A percentile compares a stretch with the other conserved stretches of the same genome.
These are phyloP conservation scores for Sorex maritimensis DNA, from an alignment of 2,797 vertebrate genomes.

Conservation along the genomic window DNA sequence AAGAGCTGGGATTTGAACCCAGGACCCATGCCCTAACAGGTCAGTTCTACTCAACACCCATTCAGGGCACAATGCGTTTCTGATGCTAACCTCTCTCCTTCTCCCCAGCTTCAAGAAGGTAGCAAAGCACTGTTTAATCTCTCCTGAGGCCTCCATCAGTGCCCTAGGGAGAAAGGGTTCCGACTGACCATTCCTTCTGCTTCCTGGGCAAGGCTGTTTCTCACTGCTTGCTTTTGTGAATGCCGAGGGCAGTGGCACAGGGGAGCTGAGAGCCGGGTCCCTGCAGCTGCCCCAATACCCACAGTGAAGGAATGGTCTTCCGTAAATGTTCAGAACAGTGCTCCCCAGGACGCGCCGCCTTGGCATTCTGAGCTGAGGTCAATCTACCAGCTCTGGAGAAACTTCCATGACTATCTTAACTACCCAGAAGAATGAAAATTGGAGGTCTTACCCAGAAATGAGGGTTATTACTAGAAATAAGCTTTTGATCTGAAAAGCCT, in stretches of 20 bases:
- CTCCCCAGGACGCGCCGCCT: background rate
- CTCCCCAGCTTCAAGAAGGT: background rate
- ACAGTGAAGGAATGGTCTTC: background rate
- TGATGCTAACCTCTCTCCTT: background rate
- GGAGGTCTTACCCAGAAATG: background rate
- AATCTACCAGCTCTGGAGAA: background rate
- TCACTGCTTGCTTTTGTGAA: background rate
- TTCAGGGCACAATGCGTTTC: background rate
- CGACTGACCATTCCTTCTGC: background rate
- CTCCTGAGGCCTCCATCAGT: background rate
- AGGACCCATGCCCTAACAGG: no score
- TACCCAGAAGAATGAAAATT: background rate
- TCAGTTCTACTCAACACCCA: background rate
- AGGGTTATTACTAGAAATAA: background rate
- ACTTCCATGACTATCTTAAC: background rate
- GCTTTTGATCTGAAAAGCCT: background rate
- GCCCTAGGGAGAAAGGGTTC: background rate
- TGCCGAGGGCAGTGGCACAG: background rate
- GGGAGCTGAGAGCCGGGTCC: background rate
- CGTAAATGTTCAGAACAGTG: background rate
- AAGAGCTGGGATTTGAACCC: background rate
- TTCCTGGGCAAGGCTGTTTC: background rate
- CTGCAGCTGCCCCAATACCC: background rate
- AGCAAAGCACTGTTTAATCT: background rate
- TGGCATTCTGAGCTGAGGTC: background rate